Percentiles rank a stretch among this genome's conserved stretches.
These are phyloP conservation scores for Tenebrio molitor DNA, from an alignment of 1,140 invertebrate genomes.

Conservation along the genomic window DNA sequence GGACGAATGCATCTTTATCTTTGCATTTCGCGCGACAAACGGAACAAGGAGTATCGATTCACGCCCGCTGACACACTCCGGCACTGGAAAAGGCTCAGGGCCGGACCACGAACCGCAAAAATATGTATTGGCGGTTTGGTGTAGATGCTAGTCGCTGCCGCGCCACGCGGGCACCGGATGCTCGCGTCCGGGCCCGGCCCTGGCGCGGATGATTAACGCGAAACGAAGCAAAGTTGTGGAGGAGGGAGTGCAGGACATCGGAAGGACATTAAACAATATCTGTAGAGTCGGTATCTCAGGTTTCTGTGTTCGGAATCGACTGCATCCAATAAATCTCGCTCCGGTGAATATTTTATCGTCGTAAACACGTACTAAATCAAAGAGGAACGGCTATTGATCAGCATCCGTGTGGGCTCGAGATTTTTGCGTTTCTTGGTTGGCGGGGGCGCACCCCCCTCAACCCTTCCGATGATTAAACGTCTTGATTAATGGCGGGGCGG, in stretches of 20 bases:
- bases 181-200: no score
- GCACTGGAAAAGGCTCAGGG: no score
- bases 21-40: conserved; percentile 33
- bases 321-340: conserved; percentile 50
- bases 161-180: no score
- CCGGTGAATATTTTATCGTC: conserved; percentile 52
- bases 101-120: no score
- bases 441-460: background rate
- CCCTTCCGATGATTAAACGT: conserved; percentile 49
- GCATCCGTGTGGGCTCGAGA: conserved; percentile 42
- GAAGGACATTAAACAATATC: conserved; percentile 44
- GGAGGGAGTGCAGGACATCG: conserved; percentile 19
- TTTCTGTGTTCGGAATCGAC: conserved; percentile 49
- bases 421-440: conserved; percentile 8
- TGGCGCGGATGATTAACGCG: conserved; percentile 29
- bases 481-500: conserved; percentile 47
- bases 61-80: conserved; percentile 15
- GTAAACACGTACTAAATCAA: conserved; percentile 54
- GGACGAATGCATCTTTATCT: conserved; percentile 42
- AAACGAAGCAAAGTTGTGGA: background rate
- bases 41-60: conserved; percentile 39
- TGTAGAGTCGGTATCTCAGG: conserved; percentile 24
- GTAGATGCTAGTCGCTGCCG: no score
- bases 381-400: conserved; percentile 51
- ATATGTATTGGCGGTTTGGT: no score